Conservation (phyloP, 23 tunicate genomes). For the Halocynthia roretzi region DNA sequence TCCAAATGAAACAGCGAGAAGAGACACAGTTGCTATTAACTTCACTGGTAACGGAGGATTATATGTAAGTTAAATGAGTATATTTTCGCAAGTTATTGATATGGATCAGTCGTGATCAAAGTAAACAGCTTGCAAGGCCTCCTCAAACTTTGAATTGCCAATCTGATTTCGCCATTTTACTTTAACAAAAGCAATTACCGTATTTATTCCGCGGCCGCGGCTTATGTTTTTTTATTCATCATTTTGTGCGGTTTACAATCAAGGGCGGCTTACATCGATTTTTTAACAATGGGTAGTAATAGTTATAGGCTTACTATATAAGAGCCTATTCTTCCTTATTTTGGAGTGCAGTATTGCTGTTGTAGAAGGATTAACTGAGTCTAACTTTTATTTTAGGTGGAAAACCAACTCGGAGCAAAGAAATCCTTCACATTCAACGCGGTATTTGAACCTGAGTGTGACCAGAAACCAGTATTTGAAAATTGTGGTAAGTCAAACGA, state of each 20-base stretch:
- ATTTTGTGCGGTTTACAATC: too few species aligned
- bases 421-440: slow-evolving; percentile 72
- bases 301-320: not conserved
- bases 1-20: slow-evolving; percentile 58
- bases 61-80: slow-evolving; percentile 19
- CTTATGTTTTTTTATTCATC: not conserved
- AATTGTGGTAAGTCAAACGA: slow-evolving; percentile 47
- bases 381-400: slow-evolving; percentile 13
- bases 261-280: too few species aligned
- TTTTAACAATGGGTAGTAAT: not conserved
- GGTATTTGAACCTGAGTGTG: slow-evolving; percentile 62
- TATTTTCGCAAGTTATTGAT: too few species aligned
- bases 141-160: too few species aligned
- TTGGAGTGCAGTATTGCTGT: too few species aligned
- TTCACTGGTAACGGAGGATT: slow-evolving; percentile 74
- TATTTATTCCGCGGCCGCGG: not conserved
- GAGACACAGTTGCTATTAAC: slow-evolving; percentile 26
- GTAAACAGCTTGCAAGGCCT: too few species aligned
- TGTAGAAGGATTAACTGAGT: not conserved
- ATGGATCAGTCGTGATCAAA: too few species aligned
- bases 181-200: too few species aligned
- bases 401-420: slow-evolving; percentile 39
- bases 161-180: too few species aligned
- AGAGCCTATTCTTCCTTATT: too few species aligned
- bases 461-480: slow-evolving; percentile 51